Evolutionary conservation across 2,888 invertebrate genomes (phyloP), one percentile per base, ranked within the genome.

Genomic region (Napeogenes inachia): DNA sequence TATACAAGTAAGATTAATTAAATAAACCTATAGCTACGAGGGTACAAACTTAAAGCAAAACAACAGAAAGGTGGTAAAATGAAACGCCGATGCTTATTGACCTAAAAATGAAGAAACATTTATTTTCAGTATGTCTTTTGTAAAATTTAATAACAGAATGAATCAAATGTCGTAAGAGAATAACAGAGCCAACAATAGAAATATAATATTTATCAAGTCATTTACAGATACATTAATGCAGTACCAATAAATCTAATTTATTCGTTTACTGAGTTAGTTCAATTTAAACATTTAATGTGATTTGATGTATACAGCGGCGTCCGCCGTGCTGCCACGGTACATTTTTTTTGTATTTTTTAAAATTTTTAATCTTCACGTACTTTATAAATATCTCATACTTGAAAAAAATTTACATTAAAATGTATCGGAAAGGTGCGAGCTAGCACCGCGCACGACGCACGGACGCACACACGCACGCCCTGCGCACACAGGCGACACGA

Each of bases 101-200:
- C 92, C 93, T 92, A 92, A 92, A 93, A 92, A 93, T 93, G 93
- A 93, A 92, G 92, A 93, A 93, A 93, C 93, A 93, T 93, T 93
- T 93, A 93, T 93, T 93, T 92, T 90, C 91, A 85, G 91, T 90
- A 91, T 92, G 92, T 92, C 92, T 93, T 92, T 92, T 92, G 92
- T 93, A 89, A 89, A 91, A 89, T 91, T 89, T 83, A 85, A 84
- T 88, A 91, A 91, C 91, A 91, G 91, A 91, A 91, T 88, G 84
- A 90, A 84, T 90, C 80, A 82, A 88, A 86, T 78, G 84, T 84
- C 81, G 82, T 83, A 81, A 87, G 84, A 88, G 82, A 79, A 85
- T 79, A 88, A 88, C 87, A 87, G 85, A 89, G 88, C 87, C 90
- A 84, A 88, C 87, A 87, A 87, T 88, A 89, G 82, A 88, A 86